Evolutionary conservation across 2,888 invertebrate species (phyloP).

Genomic region (Empis stercorea): DNA sequence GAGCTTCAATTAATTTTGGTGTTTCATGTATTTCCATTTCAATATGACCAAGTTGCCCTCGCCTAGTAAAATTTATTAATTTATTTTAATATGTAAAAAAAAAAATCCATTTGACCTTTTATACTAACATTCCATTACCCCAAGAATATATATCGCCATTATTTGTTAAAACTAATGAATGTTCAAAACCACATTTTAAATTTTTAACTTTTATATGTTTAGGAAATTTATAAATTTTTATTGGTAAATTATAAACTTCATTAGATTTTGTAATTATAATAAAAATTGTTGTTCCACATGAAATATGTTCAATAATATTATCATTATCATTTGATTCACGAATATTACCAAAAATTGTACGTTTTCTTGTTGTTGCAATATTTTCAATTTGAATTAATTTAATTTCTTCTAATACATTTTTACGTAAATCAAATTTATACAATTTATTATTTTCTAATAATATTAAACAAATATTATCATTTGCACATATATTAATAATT

Average conservation of each 20-base stretch:
- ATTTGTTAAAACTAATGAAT: slow-evolving; percentile 55
- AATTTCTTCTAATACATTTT: slow-evolving; percentile 20
- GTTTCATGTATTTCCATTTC: slow-evolving; percentile 41
- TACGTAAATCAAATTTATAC: slow-evolving; percentile 19
- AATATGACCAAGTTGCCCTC: slow-evolving; percentile 80
- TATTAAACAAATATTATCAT: slow-evolving; percentile 25
- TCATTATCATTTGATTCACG: slow-evolving; percentile 1
- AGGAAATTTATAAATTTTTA: slow-evolving; percentile 40
- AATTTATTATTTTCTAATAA: slow-evolving; percentile 24
- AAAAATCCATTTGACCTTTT: not conserved
- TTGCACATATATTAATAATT: slow-evolving; percentile 21
- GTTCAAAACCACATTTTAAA: slow-evolving; percentile 68
- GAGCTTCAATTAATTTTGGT: slow-evolving; percentile 55
- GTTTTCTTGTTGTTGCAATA: slow-evolving; percentile 19
- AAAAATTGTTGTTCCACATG: slow-evolving; percentile 37
- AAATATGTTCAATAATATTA: slow-evolving; percentile 34
- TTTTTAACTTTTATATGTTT: slow-evolving; percentile 45
- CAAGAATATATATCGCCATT: slow-evolving; percentile 64
- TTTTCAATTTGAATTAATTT: slow-evolving; percentile 5
- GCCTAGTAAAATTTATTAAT: slow-evolving; percentile 45
- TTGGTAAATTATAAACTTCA: slow-evolving; percentile 49
- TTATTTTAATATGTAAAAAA: too few relatives aligned
- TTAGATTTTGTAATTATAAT: slow-evolving; percentile 39
- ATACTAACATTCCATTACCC: slow-evolving; percentile 67
- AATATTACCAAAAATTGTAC: slow-evolving; percentile 21